Evolutionary conservation across 2,888 invertebrate species (phyloP).

Genomic region (Coelinius sp.): DNA sequence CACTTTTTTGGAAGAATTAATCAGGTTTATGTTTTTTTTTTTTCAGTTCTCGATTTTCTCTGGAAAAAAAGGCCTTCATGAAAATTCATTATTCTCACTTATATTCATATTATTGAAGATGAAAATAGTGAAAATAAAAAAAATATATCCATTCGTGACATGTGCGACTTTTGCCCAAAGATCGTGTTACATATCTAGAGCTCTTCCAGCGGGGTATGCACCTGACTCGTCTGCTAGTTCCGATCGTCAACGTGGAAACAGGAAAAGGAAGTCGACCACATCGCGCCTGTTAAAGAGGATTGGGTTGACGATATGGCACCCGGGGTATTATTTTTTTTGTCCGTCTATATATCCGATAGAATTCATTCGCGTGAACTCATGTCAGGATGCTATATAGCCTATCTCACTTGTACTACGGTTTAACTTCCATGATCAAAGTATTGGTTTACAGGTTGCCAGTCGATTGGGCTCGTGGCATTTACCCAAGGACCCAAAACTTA

Average conservation of each 20-base stretch:
- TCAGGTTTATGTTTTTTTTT: neutral
- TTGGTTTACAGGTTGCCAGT: constrained; percentile 67
- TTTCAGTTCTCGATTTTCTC: no score
- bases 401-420: constrained; percentile 30
- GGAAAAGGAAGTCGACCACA: constrained; percentile 69
- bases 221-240: constrained; percentile 65
- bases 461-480: constrained; percentile 67
- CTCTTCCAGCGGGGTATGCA: constrained; percentile 49
- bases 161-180: neutral
- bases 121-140: no score
- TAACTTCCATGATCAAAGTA: constrained; percentile 52
- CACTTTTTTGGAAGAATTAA: neutral
- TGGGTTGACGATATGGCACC: constrained; percentile 47
- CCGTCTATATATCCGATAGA: constrained; percentile 49
- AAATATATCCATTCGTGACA: constrained; percentile 17
- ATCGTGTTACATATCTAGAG: neutral
- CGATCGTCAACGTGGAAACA: constrained; percentile 57
- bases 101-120: no score
- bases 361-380: constrained; percentile 50
- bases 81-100: neutral
- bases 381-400: constrained; percentile 30
- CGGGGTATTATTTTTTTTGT: neutral
- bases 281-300: constrained; percentile 52
- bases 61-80: no score
- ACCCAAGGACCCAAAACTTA: constrained; percentile 48